Conservation (phyloP, 2,888 invertebrate species). For the Drosophila flavopinicola region DNA sequence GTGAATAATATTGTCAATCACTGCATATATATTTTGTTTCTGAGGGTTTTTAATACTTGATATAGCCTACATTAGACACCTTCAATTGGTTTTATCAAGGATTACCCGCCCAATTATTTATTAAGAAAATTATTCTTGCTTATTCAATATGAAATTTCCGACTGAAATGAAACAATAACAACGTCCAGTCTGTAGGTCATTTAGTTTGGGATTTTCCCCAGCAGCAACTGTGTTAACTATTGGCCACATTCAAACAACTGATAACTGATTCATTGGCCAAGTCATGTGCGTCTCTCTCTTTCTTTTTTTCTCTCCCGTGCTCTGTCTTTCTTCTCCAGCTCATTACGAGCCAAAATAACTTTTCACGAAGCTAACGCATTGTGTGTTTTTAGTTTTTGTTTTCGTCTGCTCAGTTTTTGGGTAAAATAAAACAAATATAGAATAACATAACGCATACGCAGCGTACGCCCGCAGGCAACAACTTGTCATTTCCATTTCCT, state of each 20-base stretch:
- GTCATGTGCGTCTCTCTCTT: neutral
- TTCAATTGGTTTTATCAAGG: too few relatives aligned
- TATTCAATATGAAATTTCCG: too few relatives aligned
- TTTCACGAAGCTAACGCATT: conserved; percentile 11
- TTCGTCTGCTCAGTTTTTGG: conserved; percentile 6
- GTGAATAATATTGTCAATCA: too few relatives aligned
- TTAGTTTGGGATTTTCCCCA: neutral
- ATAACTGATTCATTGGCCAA: too few relatives aligned
- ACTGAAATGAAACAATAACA: neutral
- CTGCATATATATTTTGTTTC: too few relatives aligned
- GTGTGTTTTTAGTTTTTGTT: conserved; percentile 4
- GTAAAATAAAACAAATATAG: conserved; percentile 5
- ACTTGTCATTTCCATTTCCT: conserved; percentile 35
- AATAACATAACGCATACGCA: conserved; percentile 41
- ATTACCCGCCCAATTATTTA: too few relatives aligned
- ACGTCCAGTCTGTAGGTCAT: neutral
- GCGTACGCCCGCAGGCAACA: conserved; percentile 37
- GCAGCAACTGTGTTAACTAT: neutral
- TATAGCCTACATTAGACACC: too few relatives aligned
- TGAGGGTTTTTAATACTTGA: too few relatives aligned
- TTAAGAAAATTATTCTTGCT: too few relatives aligned
- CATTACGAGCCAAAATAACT: conserved; percentile 1
- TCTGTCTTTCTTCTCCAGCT: neutral
- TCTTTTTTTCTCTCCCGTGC: neutral
- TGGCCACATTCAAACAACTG: neutral